A percentile compares a stretch with the other conserved stretches of the same genome.
Conservation (phyloP, 2,797 vertebrate species). For the Tinamus major region DNA sequence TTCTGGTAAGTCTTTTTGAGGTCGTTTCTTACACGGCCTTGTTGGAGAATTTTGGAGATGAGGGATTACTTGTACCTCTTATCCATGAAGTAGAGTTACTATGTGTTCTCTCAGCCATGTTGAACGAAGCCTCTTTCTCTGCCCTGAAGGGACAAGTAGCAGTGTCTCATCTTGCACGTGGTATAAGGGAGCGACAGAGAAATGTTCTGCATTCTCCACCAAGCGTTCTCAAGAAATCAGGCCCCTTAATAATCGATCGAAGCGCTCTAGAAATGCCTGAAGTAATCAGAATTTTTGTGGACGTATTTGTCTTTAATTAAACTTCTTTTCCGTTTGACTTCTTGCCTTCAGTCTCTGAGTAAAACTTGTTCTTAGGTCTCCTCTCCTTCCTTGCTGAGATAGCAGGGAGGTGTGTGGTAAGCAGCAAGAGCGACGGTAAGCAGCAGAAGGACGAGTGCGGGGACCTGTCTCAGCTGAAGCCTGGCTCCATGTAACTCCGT, state of each 20-base stretch:
- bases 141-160: neutral
- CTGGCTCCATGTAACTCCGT: neutral
- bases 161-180: neutral
- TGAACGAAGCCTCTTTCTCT: neutral
- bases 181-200: neutral
- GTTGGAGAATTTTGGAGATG: neutral
- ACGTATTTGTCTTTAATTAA: conserved; percentile 62
- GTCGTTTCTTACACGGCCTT: neutral
- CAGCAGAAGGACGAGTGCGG: neutral
- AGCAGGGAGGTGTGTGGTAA: neutral
- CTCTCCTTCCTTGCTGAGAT: neutral
- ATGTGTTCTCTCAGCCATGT: accelerated
- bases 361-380: neutral
- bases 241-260: conserved; percentile 16
- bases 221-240: neutral
- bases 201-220: neutral
- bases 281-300: conserved; percentile 38
- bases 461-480: neutral
- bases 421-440: neutral
- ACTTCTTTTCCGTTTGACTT: conserved; percentile 46
- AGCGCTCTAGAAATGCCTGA: conserved; percentile 26
- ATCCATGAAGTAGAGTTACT: neutral
- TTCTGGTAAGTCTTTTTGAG: neutral
- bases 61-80: neutral
- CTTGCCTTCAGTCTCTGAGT: conserved; percentile 7